A percentile compares a stretch with the other conserved stretches of the same genome.
These are phyloP conservation scores for Epicampocera succincta DNA, from an alignment of 2,888 invertebrate genomes.

Conservation along the genomic window DNA sequence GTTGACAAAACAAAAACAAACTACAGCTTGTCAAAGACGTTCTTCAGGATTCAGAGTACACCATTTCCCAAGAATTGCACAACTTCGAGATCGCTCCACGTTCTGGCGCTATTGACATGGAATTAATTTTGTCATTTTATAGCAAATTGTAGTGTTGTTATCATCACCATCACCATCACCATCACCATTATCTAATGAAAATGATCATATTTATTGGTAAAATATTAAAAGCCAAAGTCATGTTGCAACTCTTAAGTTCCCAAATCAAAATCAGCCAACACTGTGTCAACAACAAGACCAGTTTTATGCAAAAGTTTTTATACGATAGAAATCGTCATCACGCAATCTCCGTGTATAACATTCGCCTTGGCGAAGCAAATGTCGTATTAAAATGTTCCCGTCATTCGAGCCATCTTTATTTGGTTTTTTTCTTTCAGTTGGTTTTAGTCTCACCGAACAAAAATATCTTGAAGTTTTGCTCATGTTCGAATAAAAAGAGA, in stretches of 20 bases:
- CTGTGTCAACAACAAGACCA: neutral
- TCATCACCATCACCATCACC: conserved; percentile 15
- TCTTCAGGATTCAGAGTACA: conserved; percentile 21
- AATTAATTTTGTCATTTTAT: conserved; percentile 36
- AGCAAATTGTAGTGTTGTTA: conserved; percentile 40
- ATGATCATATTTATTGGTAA: conserved; percentile 1
- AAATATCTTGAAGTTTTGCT: neutral
- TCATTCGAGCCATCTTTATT: conserved; percentile 36
- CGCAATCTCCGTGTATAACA: conserved; percentile 15
- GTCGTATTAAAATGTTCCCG: conserved; percentile 45
- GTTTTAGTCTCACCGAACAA: neutral
- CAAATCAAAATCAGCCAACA: neutral
- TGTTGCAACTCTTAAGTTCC: neutral
- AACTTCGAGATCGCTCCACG: neutral
- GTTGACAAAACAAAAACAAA: neutral
- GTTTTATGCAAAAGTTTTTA: neutral
- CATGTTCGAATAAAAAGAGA: neutral
- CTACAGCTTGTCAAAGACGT: neutral
- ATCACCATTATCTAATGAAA: conserved; percentile 15
- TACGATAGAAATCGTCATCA: conserved; percentile 33
- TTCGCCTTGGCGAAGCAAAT: conserved; percentile 17
- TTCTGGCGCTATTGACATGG: neutral
- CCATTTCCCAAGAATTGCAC: conserved; percentile 17
- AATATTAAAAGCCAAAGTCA: neutral
- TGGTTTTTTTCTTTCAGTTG: neutral